These are phyloP conservation scores for Parazoanthus swiftii DNA, from an alignment of 92 coral and sea anemone species.

Conservation along the genomic window DNA sequence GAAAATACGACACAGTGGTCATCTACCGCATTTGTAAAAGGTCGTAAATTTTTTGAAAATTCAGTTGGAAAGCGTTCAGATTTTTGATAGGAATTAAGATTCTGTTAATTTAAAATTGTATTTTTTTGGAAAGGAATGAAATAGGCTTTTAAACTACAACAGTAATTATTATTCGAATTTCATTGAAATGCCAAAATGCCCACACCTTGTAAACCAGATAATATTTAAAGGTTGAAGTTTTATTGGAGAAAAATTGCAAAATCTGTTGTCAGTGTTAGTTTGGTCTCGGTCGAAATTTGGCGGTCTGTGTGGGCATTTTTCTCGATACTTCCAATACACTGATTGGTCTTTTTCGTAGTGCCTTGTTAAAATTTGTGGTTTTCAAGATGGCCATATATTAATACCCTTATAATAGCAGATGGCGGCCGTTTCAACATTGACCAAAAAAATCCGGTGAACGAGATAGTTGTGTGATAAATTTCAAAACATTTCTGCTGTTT, in stretches of 20 bases:
- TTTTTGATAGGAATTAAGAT: background rate
- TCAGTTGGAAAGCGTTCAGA: background rate
- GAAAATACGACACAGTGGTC: slow-evolving; percentile 28
- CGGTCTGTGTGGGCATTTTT: slow-evolving; percentile 20
- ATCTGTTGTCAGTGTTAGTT: slow-evolving; percentile 3
- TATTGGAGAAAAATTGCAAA: slow-evolving; percentile 30
- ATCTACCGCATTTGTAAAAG: slow-evolving; percentile 10
- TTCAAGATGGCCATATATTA: slow-evolving; percentile 46
- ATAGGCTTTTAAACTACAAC: slow-evolving; percentile 22
- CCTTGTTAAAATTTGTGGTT: slow-evolving; percentile 46
- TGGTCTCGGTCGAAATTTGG: slow-evolving; percentile 24
- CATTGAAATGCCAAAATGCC: slow-evolving; percentile 48
- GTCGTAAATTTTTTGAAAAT: background rate
- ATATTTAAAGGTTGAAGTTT: slow-evolving; percentile 37
- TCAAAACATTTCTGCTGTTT: background rate
- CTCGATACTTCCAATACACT: background rate
- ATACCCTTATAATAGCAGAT: slow-evolving; percentile 44
- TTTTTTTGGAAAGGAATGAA: background rate
- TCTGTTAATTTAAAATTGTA: background rate
- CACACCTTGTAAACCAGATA: slow-evolving; percentile 46
- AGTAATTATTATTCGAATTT: slow-evolving; percentile 42
- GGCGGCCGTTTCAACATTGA: slow-evolving; percentile 22
- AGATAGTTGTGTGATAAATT: background rate
- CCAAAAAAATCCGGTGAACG: background rate
- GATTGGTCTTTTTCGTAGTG: slow-evolving; percentile 35